phyloP scores from a whole-genome alignment of 35 echinoderm and acorn worm genomes.

The Acanthaster planci region DNA sequence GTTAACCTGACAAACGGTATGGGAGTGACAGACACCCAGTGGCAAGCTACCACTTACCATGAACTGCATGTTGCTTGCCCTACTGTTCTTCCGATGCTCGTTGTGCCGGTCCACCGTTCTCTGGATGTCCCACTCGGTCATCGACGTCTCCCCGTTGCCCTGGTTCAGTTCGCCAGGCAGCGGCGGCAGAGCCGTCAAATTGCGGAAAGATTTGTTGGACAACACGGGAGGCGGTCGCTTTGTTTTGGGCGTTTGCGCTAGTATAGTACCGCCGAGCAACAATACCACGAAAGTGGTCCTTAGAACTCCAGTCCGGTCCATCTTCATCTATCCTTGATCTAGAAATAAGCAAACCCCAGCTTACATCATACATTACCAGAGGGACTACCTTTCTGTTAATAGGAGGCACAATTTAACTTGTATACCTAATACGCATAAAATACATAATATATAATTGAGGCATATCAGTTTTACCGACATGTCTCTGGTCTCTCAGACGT shows the following conservation, averaged over 20 bases:
- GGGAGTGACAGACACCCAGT: neutral
- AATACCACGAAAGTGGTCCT: too few species aligned
- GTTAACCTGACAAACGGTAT: neutral
- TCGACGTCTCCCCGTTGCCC: neutral
- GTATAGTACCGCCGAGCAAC: neutral
- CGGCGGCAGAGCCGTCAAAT: neutral
- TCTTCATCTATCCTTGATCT: too few species aligned
- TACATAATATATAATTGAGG: too few species aligned
- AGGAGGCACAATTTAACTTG: too few species aligned
- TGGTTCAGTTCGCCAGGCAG: slow-evolving; percentile 3
- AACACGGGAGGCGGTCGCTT: neutral
- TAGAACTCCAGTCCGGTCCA: too few species aligned
- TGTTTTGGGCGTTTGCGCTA: neutral
- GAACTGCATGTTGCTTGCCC: slow-evolving; percentile 39
- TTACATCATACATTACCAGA: too few species aligned
- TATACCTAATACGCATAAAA: too few species aligned
- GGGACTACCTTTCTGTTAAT: too few species aligned
- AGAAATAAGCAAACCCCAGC: too few species aligned
- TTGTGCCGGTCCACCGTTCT: slow-evolving; percentile 41
- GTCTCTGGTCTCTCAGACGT: too few species aligned
- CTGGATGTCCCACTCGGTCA: neutral
- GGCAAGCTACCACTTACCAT: slow-evolving; percentile 13
- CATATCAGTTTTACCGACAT: too few species aligned
- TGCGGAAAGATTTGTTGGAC: neutral
- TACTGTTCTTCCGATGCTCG: slow-evolving; percentile 13